Conservation (phyloP, 2,113 vertebrate genomes). For the Heterotis niloticus region DNA sequence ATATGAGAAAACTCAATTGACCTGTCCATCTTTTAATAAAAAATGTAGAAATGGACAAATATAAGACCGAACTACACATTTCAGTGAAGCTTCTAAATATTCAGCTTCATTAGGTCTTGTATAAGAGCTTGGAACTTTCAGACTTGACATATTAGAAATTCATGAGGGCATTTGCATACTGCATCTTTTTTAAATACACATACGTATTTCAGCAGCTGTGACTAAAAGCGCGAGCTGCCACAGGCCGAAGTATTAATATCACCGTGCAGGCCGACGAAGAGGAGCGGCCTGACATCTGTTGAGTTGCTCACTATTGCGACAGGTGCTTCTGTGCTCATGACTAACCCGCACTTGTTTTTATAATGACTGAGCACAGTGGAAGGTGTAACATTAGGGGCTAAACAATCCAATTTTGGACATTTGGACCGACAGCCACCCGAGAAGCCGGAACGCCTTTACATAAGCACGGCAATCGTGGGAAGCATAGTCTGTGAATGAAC, state of each 20-base stretch:
- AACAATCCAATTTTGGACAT: background rate
- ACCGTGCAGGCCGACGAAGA: conserved; percentile 4
- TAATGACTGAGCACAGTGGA: background rate
- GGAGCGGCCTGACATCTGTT: conserved; percentile 17
- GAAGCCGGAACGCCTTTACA: background rate
- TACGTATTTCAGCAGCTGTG: conserved; percentile 31
- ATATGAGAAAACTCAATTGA: too few species aligned
- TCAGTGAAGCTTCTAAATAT: too few species aligned
- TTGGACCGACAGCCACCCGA: background rate
- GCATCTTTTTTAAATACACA: conserved; percentile 26
- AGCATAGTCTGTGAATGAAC: background rate
- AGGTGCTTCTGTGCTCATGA: conserved; percentile 5
- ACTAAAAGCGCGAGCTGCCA: conserved; percentile 15
- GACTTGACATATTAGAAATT: background rate
- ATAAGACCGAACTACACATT: too few species aligned
- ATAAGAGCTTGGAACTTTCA: background rate
- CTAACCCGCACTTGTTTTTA: background rate
- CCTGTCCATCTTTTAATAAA: too few species aligned
- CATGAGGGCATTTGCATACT: conserved; percentile 21
- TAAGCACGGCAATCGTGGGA: background rate
- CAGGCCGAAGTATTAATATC: conserved; percentile 21
- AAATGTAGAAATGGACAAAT: too few species aligned
- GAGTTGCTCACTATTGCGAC: conserved; percentile 6
- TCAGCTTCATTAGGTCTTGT: background rate
- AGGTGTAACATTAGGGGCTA: background rate